Evolutionary conservation across 2,797 vertebrate species (phyloP), one percentile per base, ranked within the genome.

Genomic region (Karalla daura): DNA sequence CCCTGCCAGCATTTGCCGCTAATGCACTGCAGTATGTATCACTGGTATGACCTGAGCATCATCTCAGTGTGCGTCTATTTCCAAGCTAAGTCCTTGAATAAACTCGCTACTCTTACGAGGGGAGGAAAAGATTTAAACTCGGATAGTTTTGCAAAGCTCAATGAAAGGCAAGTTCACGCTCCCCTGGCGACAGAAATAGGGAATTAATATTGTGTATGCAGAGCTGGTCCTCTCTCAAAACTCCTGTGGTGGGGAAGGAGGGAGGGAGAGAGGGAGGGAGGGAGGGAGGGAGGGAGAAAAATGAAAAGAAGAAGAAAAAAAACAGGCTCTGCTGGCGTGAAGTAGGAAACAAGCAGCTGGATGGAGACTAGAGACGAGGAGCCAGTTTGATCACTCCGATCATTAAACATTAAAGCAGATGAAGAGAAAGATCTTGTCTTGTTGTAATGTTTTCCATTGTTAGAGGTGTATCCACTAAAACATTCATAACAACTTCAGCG

Each of bases 141-240:
- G 61, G 55, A 81, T 72, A 72, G 69, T 85, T 80, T 74, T 76
- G 74, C 50, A 62, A 11, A 81, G 70, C 87, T 86, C 81, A 84
- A 79, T 88, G 80, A 85, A 76, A 74, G 70, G 77, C 70, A 58
- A 64, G 62, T 80, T 78, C 80, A 78, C n/a, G 59, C 74, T 86
- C 61, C 67, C 67, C 58, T 78, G 59, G 47, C 80, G 70, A 85
- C 74, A 85, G 71, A 76, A 85, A 66, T 46, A 52, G 14, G 28
- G 71, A 76, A 84, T 74, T 63, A 51, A 51, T 74, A 81, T 82
- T 40, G 79, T 56, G 76, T 54, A 84, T 86, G 79, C 64, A 71
- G 73, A 77, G 77, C 27, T 58, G 40, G 54, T 52, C 47, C 35
- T 71, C 68, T 51, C 62, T 52, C 24, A 66, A 62, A 83, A 75